Base-by-base conservation (phyloP, 2,113 vertebrate species). In the Drymodes brunneopygia region DNA sequence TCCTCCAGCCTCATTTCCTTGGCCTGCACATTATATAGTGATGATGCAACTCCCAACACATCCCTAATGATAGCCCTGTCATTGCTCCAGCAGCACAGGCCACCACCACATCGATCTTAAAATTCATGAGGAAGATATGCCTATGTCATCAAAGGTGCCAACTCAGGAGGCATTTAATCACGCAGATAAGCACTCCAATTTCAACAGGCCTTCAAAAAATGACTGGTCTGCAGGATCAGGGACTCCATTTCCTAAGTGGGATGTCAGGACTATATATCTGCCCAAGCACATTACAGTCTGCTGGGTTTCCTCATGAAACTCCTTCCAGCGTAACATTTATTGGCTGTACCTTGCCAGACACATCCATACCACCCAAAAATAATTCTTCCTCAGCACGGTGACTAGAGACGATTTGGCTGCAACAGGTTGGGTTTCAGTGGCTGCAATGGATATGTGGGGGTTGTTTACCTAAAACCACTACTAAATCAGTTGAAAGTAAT, bases 51-150 rank as follows among this genome's bases (percentile, higher is more conserved):
- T 84, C 86, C 73, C 60, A 90, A 12, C 58, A 74, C 45, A 61
- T 73, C 89, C 74, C 58, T 77, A 82, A 83, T 66, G 81, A 86
- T n/a, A 95, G 67, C 42, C 79, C 72, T 95, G 87, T 85, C 71
- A 72, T 58, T 92, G 53, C 65, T 87, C n/a, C 54, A 89, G 58
- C 66, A 66, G 42, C 5, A 2, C 25, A 9, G 66, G 74, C 50
- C 70, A 92, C 87, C 66, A 81, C 70, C 71, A 87, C 70, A 83
- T 83, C 36, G 36, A 62, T 90, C 93, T 80, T 69, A 83, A 19
- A 93, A 81, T 72, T 91, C 45, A 51, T 56, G 78, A 83, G 54
- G 58, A 92, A 86, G 62, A 88, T 54, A 81, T 51, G 79, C 66
- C 51, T 73, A 17, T 80, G 51, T 88, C 88, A 90, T 81, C 86